Evolutionary conservation across 2,113 vertebrate genomes (phyloP).

Genomic region (Epinephelus cyanopodus): DNA sequence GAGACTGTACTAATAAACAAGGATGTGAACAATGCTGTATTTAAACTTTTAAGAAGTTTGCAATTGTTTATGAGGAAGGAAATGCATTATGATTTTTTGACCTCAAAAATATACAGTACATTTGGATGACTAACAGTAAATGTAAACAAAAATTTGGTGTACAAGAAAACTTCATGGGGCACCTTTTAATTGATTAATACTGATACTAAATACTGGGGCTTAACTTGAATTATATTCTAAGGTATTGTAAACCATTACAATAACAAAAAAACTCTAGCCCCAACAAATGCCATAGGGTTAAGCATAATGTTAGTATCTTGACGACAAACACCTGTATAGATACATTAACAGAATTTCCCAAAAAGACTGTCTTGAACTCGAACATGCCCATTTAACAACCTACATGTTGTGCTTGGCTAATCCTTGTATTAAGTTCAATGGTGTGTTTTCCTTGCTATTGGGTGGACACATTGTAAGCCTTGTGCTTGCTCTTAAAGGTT

Average conservation of each 20-base stretch:
- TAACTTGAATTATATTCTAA: too few species aligned
- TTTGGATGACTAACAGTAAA: too few species aligned
- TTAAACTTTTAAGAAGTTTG: too few species aligned
- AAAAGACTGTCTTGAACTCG: neutral
- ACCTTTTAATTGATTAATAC: too few species aligned
- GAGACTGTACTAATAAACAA: neutral
- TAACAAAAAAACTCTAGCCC: neutral
- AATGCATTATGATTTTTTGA: too few species aligned
- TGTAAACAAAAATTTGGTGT: too few species aligned
- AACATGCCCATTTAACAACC: neutral
- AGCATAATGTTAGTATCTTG: neutral
- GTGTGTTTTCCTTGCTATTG: neutral
- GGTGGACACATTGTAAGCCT: constrained; percentile 22
- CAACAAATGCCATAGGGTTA: neutral
- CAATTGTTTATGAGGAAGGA: too few species aligned
- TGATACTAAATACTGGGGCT: too few species aligned
- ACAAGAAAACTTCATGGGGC: too few species aligned
- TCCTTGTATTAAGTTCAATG: constrained; percentile 1
- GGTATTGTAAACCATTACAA: neutral
- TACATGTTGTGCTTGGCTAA: neutral
- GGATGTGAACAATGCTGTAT: neutral
- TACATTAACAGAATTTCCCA: neutral
- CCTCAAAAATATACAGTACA: too few species aligned
- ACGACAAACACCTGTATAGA: neutral
- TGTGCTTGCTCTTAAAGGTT: constrained; percentile 45